Evolutionary conservation across 2,797 vertebrate genomes (phyloP), one percentile per base, ranked within the genome.

Genomic region (Notoglanidium macrostoma): DNA sequence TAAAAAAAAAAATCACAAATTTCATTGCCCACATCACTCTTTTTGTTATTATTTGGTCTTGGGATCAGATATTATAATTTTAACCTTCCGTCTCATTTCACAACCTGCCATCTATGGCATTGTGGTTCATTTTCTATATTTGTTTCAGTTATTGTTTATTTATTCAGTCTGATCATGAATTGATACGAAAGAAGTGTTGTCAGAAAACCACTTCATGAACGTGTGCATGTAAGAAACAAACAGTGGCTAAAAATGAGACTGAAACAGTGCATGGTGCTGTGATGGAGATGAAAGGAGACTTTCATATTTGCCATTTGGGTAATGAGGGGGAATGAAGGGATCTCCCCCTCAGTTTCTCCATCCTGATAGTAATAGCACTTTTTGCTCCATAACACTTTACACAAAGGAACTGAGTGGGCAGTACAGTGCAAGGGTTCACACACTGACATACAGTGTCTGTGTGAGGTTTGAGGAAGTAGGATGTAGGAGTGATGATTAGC

Each of bases 271-370:
- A 73, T 85, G 86, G 89, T 85, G 83, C 90, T 94, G 89, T 91
- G 93, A 93, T 93, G 91, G 94, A 92, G 92, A 88, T 87, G 89
- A 92, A 90, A 15, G 46, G 91, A 87, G 86, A 92, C 85, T 94
- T 92, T 92, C 84, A 91, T 83, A 83, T 90, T 84, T 89, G 86
- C 79, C 83, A 67, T 89, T 85, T 83, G 87, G 88, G 90, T 90
- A 91, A 91, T 88, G 82, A 91, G 94, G 95, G 93, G 93, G 87
- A 94, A 92, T 59, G 76, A 89, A 94, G 96, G 95, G 95, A 87
- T 89, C 91, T 92, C 94, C 95, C 95, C 95, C 90, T 87, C 3
- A 72, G 29, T 84, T 83, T 85, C 73, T 72, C 77, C 17, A 80
- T 86, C 63, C 55, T 88, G 70, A 88, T 87, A 86, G 83, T 89